Conservation (phyloP, 2,113 vertebrate species). For the Shinisaurus crocodilurus region DNA sequence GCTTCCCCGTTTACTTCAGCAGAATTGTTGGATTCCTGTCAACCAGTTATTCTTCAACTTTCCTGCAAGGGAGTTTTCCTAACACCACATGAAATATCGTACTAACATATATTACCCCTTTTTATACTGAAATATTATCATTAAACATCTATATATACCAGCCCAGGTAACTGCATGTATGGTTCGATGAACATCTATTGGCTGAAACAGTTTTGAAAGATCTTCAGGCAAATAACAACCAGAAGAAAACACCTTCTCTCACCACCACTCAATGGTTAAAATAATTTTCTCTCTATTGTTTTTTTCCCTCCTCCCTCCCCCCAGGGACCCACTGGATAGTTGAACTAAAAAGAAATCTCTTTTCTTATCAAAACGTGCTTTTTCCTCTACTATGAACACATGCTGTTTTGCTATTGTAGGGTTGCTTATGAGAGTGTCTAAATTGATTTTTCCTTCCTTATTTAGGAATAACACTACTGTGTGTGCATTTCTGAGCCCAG, state of each 20-base stretch:
- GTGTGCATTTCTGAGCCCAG: neutral
- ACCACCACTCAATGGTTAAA: constrained; percentile 15
- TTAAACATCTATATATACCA: constrained; percentile 15
- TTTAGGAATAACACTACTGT: constrained; percentile 18
- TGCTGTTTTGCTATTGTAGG: constrained; percentile 35
- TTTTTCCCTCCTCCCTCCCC: neutral
- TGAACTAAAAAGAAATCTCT: constrained; percentile 33
- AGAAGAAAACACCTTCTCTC: neutral
- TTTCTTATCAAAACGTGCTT: constrained; percentile 29
- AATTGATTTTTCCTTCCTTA: constrained; percentile 34
- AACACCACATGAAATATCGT: neutral
- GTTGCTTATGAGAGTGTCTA: constrained; percentile 29
- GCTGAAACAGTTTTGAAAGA: constrained; percentile 4
- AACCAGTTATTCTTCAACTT: neutral
- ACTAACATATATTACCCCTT: neutral
- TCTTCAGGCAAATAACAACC: constrained; percentile 10
- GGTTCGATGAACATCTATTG: constrained; percentile 19
- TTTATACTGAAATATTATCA: neutral
- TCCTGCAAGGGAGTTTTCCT: neutral
- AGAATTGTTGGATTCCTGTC: neutral
- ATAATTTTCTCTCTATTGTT: constrained; percentile 34
- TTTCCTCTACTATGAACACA: constrained; percentile 9
- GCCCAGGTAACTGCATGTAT: neutral
- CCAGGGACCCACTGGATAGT: neutral
- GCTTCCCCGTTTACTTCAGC: neutral